These are phyloP conservation scores for Cynodonichthys magdalenae DNA, from an alignment of 2,797 vertebrate genomes.

Conservation along the genomic window DNA sequence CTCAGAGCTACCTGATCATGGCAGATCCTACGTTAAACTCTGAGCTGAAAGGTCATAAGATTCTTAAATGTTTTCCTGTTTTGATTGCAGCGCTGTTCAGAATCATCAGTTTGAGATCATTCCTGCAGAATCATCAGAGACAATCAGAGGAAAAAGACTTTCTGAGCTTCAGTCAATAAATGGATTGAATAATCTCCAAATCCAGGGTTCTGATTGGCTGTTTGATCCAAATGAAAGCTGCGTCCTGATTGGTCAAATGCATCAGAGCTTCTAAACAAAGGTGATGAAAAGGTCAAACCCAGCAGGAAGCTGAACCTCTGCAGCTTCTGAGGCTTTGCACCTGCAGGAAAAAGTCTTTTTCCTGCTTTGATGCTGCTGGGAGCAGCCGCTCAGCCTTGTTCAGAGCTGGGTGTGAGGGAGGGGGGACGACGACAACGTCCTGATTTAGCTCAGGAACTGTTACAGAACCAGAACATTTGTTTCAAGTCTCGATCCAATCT, in stretches of 20 bases:
- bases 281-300: conserved; percentile 1
- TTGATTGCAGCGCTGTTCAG: too few species aligned
- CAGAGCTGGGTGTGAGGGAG: conserved; percentile 7
- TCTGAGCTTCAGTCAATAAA: conserved; percentile 15
- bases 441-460: not conserved
- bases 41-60: too few species aligned
- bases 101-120: not conserved
- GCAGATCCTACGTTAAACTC: too few species aligned
- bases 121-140: not conserved
- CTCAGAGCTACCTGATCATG: too few species aligned
- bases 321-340: conserved; percentile 2
- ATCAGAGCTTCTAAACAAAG: not conserved
- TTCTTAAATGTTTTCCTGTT: too few species aligned
- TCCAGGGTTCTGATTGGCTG: conserved; percentile 13
- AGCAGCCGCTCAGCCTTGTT: conserved; percentile 5
- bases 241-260: conserved; percentile 5
- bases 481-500: not conserved
- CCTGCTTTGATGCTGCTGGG: conserved; percentile 2
- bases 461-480: not conserved
- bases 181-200: conserved; percentile 28
- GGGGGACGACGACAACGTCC: not conserved
- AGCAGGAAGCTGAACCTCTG: conserved; percentile 6
- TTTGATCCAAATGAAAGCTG: conserved; percentile 16
- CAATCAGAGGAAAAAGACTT: not conserved
- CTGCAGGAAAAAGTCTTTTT: conserved; percentile 9